Evolutionary conservation across 1,140 invertebrate species (phyloP), one percentile per base, ranked within the genome.

Genomic region (Diachasma alloeum): DNA sequence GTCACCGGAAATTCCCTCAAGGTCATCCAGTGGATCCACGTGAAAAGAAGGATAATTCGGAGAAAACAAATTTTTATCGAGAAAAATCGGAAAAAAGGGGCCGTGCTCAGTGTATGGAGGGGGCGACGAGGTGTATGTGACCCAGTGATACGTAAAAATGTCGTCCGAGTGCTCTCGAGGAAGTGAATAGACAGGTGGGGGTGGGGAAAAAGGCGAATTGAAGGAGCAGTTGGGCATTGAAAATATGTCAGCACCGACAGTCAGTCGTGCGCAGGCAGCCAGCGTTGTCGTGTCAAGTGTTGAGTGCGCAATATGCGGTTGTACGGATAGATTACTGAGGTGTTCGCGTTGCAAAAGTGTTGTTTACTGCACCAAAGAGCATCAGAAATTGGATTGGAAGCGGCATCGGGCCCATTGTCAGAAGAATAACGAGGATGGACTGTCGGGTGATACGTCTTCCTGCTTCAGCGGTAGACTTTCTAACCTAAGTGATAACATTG

Each of bases 321-420:
- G 89, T 48, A 88, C 86, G 75, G 91, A 94, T 78, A 93, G 94
- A 82, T 88, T 96, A 79, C 90, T 93, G 44, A 90, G 94, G 78
- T 96, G 95, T 88, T 92, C 92, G 78, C 91, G 93, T 75, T 96
- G 95, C 88, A 92, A 93, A 81, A 88, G 85, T 75, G 91, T 92
- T 75, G 93, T 92, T 88, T 96, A 96, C 87, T 96, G 95, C 87
- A 93, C 92, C 56, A 94, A 92, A 82, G 93, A 94, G 78, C 95
- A 96, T 85, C 95, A 96, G 88, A 92, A 91, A 72, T 84, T 91
- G 76, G 93, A 96, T 81, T 96, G 95, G 95, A 92, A 93, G 79
- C 88, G 89, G 73, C 95, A 96, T 84, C 94, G 93, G 87, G 86
- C 72, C 24, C 72, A 81, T 56, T 86, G 85, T 22, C 36, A 10